Evolutionary conservation across 1,140 invertebrate species (phyloP).

Genomic region (Hylaeus volcanicus): DNA sequence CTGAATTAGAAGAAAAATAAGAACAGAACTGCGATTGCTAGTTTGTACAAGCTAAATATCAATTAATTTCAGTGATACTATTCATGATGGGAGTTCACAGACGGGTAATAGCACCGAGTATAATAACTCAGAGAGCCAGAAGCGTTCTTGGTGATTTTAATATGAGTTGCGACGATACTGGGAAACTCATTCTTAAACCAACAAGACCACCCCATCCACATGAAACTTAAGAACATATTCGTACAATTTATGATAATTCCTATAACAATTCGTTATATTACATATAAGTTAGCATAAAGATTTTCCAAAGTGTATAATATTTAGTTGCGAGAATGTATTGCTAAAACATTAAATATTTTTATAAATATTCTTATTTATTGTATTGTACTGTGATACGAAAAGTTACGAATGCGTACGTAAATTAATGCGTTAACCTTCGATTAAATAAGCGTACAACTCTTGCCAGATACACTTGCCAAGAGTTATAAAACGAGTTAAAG

Average conservation of each 20-base stretch:
- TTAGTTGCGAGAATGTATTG: not conserved
- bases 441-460: not conserved
- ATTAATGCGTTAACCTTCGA: not conserved
- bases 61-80: conserved; percentile 87
- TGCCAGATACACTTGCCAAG: conserved; percentile 11
- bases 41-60: not conserved
- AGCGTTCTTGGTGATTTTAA: conserved; percentile 96
- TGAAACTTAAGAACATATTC: conserved; percentile 68
- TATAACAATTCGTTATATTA: not conserved
- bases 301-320: not conserved
- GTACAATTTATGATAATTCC: not conserved
- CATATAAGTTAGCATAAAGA: not conserved
- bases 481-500: not conserved
- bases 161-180: conserved; percentile 98
- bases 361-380: conserved; percentile 17
- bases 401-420: not conserved
- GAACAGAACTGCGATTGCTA: not conserved
- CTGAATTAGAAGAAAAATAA: no score
- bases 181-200: conserved; percentile 93
- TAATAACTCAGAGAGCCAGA: conserved; percentile 94
- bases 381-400: conserved; percentile 6
- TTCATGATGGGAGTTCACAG: conserved; percentile 96
- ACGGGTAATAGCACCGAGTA: conserved; percentile 96
- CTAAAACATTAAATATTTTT: conserved; percentile 8
- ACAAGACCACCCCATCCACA: conserved; percentile 77